Percentiles rank a stretch among this genome's conserved stretches.
phyloP scores from a whole-genome alignment of 2,113 vertebrate species.

The Phalacrocorax carbo region DNA sequence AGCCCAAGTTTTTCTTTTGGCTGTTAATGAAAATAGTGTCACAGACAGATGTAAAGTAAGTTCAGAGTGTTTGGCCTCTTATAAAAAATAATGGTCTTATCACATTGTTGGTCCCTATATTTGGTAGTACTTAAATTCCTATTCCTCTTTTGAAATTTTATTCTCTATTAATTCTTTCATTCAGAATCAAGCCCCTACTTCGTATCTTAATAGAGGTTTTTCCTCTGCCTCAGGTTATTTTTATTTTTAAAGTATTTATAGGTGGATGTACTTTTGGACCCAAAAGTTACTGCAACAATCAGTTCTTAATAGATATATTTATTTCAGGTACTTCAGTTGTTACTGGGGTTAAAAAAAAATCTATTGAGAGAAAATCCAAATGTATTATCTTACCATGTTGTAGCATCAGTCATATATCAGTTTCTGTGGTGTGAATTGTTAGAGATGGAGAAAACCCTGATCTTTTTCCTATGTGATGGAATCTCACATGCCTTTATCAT shows the following conservation, averaged over 20 bases:
- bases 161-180: background rate
- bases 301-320: background rate
- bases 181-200: background rate
- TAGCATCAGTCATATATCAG: background rate
- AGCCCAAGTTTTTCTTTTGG: background rate
- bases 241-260: background rate
- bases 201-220: background rate
- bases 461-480: background rate
- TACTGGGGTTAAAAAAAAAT: background rate
- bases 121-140: background rate
- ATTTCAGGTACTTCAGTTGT: background rate
- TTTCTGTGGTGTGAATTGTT: background rate
- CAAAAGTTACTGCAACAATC: background rate
- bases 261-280: background rate
- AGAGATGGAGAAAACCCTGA: background rate
- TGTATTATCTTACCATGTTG: background rate
- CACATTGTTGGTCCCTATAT: background rate
- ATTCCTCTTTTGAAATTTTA: background rate
- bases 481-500: background rate
- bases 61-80: background rate
- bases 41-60: background rate
- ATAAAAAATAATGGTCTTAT: background rate
- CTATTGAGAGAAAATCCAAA: background rate
- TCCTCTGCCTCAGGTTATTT: background rate
- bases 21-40: background rate